Conservation (phyloP, 2,888 invertebrate species). For the Pandemis corylana region DNA sequence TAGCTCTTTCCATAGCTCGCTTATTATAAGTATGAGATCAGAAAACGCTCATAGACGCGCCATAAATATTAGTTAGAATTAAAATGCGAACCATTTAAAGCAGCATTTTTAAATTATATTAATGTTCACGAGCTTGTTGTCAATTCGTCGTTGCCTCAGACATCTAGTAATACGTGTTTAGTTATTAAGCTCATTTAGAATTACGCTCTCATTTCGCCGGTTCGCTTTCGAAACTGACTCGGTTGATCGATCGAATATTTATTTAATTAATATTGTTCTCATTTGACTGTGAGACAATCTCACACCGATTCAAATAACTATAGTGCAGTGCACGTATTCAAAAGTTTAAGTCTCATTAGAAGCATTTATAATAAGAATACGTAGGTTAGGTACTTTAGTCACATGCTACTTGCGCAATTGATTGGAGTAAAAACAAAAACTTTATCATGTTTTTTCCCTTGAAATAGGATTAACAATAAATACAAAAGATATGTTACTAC, state of each 20-base stretch:
- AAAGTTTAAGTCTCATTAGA: background rate
- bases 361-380: no score
- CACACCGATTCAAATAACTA: background rate
- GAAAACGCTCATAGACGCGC: no score
- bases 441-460: constrained; percentile 1
- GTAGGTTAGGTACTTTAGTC: no score
- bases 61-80: no score
- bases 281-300: constrained; percentile 21
- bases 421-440: background rate
- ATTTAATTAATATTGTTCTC: constrained; percentile 31
- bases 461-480: background rate
- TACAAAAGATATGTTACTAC: background rate
- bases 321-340: background rate
- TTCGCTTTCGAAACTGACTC: constrained; percentile 52
- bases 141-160: background rate
- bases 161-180: constrained; percentile 58
- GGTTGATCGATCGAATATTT: constrained; percentile 45
- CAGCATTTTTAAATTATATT: background rate
- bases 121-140: background rate
- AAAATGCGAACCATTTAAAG: no score
- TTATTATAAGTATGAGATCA: no score
- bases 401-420: background rate
- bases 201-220: constrained; percentile 53
- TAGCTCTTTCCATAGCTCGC: no score
- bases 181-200: constrained; percentile 47